Evolutionary conservation across 2,797 vertebrate species (phyloP), one percentile per base, ranked within the genome.

Genomic region (Schizopygopsis malacanthus): DNA sequence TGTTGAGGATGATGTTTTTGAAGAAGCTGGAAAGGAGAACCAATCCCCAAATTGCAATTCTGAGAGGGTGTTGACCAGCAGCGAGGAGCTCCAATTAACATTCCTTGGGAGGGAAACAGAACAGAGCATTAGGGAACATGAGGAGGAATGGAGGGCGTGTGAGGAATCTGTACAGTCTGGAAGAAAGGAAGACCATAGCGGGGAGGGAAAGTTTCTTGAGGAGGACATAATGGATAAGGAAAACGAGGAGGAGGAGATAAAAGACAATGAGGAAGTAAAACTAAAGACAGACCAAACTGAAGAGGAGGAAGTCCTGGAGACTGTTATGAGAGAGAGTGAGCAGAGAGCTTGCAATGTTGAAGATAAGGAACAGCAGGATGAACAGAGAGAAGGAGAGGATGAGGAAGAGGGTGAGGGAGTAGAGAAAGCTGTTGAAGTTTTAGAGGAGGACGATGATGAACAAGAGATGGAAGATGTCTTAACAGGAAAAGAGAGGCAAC

Each of bases 1-100:
- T 72, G 47, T 93, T 0, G 89, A 91, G 56, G 94, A 95, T 87
- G 93, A 96, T 70, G 43, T 94, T 79, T 96, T 96, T 91, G 91
- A 93, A 75, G 95, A 95, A 22, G 41, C 63, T 65, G 70, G 71
- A 79, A 12, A 86, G 28, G 84, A 85, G 76, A 73, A 91, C 85
- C 79, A 87, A 88, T 43, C 65, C 69, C 47, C 63, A 50, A 65
- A 85, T 82, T 59, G 41, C 39, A 81, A 25, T 8, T 71, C 77
- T 82, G 50, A 63, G n/a, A 72, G 70, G 47, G 12, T 25, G n/a
- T 28, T 54, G 56, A 69, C 16, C n/a, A 72, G 77, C 54, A 18
- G 78, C 12, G 50, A 59, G 18, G 54, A 78, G n/a, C 25, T 78
- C 63, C 81, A 81, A 80, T 76, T 77, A 75, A n/a, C 63, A 59